phyloP scores from a whole-genome alignment of 2,888 invertebrate genomes.

The Drosophila demipolita region DNA sequence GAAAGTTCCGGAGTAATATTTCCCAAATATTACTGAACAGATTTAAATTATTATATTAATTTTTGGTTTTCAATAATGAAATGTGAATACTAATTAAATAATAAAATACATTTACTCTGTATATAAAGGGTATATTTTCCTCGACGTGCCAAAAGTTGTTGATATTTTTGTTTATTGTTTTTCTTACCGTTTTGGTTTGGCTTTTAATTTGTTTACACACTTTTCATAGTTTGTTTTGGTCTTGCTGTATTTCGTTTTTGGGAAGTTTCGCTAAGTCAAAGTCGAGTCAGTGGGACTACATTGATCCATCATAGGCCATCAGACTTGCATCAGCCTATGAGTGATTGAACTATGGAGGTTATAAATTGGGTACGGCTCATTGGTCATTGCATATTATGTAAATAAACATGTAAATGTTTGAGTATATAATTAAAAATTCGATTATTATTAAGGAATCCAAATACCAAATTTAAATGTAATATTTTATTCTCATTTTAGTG shows the following conservation, averaged over 20 bases:
- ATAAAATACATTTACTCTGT: not conserved
- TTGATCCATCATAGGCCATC: slow-evolving; percentile 51
- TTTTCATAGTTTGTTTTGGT: slow-evolving; percentile 21
- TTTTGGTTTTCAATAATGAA: too few species aligned
- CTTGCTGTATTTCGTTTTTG: slow-evolving; percentile 16
- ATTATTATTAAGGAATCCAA: too few species aligned
- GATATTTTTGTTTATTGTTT: not conserved
- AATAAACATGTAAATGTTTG: not conserved
- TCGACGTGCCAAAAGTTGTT: not conserved
- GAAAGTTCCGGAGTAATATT: not conserved
- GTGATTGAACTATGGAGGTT: slow-evolving; percentile 29
- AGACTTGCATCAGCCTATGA: slow-evolving; percentile 53
- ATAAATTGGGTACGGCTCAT: slow-evolving; percentile 5
- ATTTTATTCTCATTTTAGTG: slow-evolving; percentile 6
- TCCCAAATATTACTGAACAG: not conserved
- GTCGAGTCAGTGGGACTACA: slow-evolving; percentile 38
- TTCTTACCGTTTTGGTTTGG: slow-evolving; percentile 26
- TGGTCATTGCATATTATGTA: not conserved
- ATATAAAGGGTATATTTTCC: not conserved
- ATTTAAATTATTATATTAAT: not conserved
- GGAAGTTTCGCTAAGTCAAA: slow-evolving; percentile 65
- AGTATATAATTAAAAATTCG: too few species aligned
- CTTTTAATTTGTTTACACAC: slow-evolving; percentile 50
- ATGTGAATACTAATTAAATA: too few species aligned
- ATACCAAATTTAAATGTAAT: too few species aligned